Conservation (phyloP, 2,888 invertebrate genomes). For the Nymphalis polychloros region DNA sequence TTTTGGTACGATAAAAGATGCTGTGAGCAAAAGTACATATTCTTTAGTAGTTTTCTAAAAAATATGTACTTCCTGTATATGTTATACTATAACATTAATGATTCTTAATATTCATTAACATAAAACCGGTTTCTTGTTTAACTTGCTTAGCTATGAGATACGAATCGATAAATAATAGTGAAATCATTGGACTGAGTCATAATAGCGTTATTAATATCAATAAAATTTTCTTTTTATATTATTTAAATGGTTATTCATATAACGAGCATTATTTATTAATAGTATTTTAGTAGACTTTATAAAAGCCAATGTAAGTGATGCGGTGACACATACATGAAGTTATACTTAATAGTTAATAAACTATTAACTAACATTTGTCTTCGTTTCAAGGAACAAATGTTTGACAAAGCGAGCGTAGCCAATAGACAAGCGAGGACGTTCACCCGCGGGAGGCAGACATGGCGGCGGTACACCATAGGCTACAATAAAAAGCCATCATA, state of each 20-base stretch:
- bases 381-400: constrained; percentile 51
- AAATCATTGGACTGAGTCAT: not conserved
- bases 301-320: too few relatives aligned
- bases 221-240: not conserved
- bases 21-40: too few relatives aligned
- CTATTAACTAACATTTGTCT: constrained; percentile 19
- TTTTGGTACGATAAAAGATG: too few relatives aligned
- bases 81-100: not conserved
- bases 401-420: constrained; percentile 63
- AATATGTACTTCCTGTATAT: too few relatives aligned
- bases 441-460: constrained; percentile 67
- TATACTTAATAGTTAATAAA: too few relatives aligned
- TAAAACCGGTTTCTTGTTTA: not conserved
- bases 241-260: too few relatives aligned
- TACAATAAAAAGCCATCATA: constrained; percentile 52
- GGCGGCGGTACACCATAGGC: constrained; percentile 65
- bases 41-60: too few relatives aligned
- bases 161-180: not conserved
- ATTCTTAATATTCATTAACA: not conserved
- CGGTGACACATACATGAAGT: too few relatives aligned
- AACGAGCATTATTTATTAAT: too few relatives aligned
- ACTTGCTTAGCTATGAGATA: not conserved
- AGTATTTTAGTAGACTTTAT: too few relatives aligned
- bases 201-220: not conserved
- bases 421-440: constrained; percentile 63